Conservation (phyloP, 2,888 invertebrate species). For the Hermodice carunculata region DNA sequence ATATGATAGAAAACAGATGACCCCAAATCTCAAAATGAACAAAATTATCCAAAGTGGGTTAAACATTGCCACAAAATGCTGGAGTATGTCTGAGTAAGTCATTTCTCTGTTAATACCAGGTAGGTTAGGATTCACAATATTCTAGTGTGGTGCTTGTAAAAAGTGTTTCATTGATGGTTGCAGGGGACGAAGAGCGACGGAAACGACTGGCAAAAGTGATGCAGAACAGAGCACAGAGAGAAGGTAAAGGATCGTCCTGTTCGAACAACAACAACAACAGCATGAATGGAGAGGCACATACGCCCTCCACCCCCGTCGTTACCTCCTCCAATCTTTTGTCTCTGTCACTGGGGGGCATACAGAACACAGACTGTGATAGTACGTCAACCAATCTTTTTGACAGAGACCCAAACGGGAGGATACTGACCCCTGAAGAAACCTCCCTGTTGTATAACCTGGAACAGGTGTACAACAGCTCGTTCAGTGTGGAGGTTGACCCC, state of each 20-base stretch:
- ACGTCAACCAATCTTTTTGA: neutral
- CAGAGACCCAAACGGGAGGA: constrained; percentile 17
- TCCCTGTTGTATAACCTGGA: constrained; percentile 30
- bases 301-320: constrained; percentile 1
- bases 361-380: neutral
- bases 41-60: too few relatives aligned
- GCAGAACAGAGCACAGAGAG: constrained; percentile 77
- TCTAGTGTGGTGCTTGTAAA: too few relatives aligned
- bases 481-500: constrained; percentile 45
- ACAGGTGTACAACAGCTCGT: constrained; percentile 46
- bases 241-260: neutral
- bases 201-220: constrained; percentile 88
- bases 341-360: neutral
- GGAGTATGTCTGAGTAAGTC: too few relatives aligned
- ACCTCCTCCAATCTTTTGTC: constrained; percentile 14
- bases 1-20: too few relatives aligned
- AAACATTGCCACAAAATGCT: too few relatives aligned
- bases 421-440: constrained; percentile 30
- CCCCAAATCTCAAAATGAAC: too few relatives aligned
- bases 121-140: too few relatives aligned
- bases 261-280: neutral
- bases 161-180: too few relatives aligned
- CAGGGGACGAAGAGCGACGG: constrained; percentile 80
- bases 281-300: constrained; percentile 1
- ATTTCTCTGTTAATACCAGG: too few relatives aligned